Evolutionary conservation across 2,888 invertebrate species (phyloP), one percentile per base, ranked within the genome.

Genomic region (Dolomedes plantarius): DNA sequence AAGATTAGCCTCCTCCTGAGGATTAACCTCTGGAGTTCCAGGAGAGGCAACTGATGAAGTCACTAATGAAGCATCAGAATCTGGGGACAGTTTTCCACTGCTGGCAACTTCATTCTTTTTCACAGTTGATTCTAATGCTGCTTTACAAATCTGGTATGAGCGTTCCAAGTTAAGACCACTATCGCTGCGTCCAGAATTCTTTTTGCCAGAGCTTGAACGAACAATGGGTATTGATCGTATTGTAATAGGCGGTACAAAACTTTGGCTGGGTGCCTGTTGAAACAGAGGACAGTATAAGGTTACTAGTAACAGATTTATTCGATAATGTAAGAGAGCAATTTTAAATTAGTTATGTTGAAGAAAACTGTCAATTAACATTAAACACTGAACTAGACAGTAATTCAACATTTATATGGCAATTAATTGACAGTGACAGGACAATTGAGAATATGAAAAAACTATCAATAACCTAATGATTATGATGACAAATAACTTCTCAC

Each of bases 91-190:
- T 32, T 67, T 76, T 46, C 32, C 72, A 31, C 32, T 65, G n/a
- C 29, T 56, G 13, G 82, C 28, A n/a, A 23, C 2, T 27, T 72
- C 27, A 16, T 79, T 75, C 65, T 82, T 86, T 31, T 97, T 97
- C 0, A 96, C 96, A 90, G 97, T 97, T 91, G 96, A 97, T 92
- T 97, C 97, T 89, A 98, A 96, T n/a, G 94, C 93, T 69, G 93
- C 93, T 91, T 94, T 92, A 89, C 92, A 92, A 90, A 98, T 98
- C 92, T 98, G 97, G 92, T 97, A 97, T 91, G 98, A 98, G 80
- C 98, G 94, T 91, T 98, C 97, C 77, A 98, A 92, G 92, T 98
- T 98, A 41, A 98, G 96, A 27, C 74, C 69, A 78, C 71, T 75
- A 19, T 81, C 86, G 74, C 65, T 80, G 9, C 78, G 69, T n/a